A percentile compares a stretch with the other conserved stretches of the same genome.
Evolutionary conservation across 2,113 vertebrate species (phyloP).

Genomic region (Seriola quinqueradiata): DNA sequence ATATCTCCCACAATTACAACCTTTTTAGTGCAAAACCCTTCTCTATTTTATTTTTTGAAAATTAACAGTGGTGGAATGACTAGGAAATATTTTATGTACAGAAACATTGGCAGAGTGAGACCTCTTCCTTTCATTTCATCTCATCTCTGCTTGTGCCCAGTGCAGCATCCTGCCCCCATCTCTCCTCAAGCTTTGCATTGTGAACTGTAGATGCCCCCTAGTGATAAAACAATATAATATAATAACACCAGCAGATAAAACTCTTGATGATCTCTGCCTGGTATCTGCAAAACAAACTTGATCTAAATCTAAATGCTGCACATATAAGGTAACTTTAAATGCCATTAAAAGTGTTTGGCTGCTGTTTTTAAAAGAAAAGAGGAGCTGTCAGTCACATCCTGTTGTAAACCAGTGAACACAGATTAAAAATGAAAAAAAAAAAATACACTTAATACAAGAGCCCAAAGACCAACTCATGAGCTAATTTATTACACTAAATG

Average conservation of each 20-base stretch:
- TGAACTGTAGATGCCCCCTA: slow-evolving; percentile 18
- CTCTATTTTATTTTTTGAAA: too few relatives aligned
- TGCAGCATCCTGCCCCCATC: background rate
- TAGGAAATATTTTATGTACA: background rate
- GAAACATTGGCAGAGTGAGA: slow-evolving; percentile 36
- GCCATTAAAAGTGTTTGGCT: background rate
- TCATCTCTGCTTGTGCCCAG: background rate
- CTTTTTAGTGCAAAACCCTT: too few relatives aligned
- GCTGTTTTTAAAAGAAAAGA: background rate
- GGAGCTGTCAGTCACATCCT: background rate
- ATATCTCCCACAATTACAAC: too few relatives aligned
- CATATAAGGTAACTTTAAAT: background rate
- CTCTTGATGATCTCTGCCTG: too few relatives aligned
- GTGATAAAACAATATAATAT: background rate
- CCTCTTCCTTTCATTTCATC: background rate
- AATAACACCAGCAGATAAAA: background rate
- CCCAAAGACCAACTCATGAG: slow-evolving; percentile 47
- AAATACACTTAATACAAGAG: slow-evolving; percentile 25
- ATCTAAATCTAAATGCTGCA: background rate
- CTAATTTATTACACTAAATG: slow-evolving; percentile 73
- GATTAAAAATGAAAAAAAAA: background rate
- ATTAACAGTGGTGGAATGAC: background rate
- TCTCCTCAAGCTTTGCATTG: background rate
- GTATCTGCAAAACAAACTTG: too few relatives aligned
- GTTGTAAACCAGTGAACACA: background rate